A percentile compares a stretch with the other conserved stretches of the same genome.
These are phyloP conservation scores for Synaphobranchus kaupii DNA, from an alignment of 2,797 vertebrate species.

Conservation along the genomic window DNA sequence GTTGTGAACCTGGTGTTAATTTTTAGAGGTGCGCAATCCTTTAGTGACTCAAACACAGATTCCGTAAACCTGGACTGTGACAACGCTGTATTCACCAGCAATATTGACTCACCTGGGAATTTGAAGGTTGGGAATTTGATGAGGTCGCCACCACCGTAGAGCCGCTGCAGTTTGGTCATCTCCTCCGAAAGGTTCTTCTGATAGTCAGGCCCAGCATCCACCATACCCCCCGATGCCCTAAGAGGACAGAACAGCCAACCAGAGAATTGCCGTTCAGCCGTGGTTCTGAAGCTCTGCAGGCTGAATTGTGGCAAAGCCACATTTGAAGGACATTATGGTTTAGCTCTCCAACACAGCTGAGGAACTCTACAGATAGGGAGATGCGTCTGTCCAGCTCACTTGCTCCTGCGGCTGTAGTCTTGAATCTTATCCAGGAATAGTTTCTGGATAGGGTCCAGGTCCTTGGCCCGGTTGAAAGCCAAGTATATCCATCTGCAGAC, in stretches of 20 bases:
- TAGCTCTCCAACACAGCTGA: neutral
- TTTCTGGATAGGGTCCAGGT: constrained; percentile 58
- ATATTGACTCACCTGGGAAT: constrained; percentile 79
- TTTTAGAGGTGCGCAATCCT: neutral
- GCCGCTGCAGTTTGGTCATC: constrained; percentile 80
- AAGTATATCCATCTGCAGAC: too few relatives aligned
- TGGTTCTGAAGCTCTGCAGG: constrained; percentile 7
- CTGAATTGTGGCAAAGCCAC: neutral
- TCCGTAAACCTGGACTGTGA: neutral
- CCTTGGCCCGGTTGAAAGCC: constrained; percentile 78
- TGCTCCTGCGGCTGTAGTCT: constrained; percentile 81
- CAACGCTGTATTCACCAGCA: neutral
- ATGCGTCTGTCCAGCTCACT: constrained; percentile 70
- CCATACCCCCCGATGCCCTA: constrained; percentile 78
- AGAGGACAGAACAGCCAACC: neutral
- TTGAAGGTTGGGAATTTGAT: constrained; percentile 86
- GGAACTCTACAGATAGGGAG: neutral
- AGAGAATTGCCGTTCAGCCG: neutral
- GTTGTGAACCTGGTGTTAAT: neutral
- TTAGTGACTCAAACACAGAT: neutral
- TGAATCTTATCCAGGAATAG: constrained; percentile 91
- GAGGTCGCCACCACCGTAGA: constrained; percentile 85
- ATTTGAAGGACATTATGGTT: neutral
- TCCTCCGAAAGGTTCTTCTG: constrained; percentile 83
- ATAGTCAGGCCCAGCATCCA: constrained; percentile 82